Evolutionary conservation across 2,113 vertebrate species (phyloP).

Genomic region (Crotalus tigris): DNA sequence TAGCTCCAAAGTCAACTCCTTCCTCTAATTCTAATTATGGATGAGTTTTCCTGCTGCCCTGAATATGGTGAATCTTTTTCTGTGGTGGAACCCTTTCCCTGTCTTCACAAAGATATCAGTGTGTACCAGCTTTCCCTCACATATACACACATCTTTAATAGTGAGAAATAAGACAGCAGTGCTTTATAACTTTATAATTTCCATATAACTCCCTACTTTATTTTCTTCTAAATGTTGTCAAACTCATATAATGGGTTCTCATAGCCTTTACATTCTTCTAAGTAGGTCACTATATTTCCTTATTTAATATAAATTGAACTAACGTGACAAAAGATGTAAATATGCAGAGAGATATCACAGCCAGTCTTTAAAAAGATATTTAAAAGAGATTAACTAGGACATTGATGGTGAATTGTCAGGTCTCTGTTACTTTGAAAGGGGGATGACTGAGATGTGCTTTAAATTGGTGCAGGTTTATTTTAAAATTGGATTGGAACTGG

Average conservation of each 20-base stretch:
- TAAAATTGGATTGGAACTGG: background rate
- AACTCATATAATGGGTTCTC: background rate
- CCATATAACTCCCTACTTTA: background rate
- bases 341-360: background rate
- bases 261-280: background rate
- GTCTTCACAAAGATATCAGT: background rate
- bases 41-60: background rate
- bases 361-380: constrained; percentile 8
- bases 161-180: background rate
- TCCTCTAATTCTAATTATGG: background rate
- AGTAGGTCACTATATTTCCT: constrained; percentile 19
- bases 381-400: background rate
- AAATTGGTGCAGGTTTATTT: background rate
- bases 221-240: background rate
- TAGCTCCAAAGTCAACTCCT: background rate
- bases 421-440: background rate
- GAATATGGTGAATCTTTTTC: background rate
- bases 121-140: background rate
- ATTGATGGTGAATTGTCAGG: constrained; percentile 26
- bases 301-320: background rate
- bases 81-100: background rate
- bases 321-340: constrained; percentile 4
- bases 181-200: background rate
- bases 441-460: background rate
- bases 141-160: background rate